Conservation (phyloP, 2,113 vertebrate species). For the Nipponia nippon region DNA sequence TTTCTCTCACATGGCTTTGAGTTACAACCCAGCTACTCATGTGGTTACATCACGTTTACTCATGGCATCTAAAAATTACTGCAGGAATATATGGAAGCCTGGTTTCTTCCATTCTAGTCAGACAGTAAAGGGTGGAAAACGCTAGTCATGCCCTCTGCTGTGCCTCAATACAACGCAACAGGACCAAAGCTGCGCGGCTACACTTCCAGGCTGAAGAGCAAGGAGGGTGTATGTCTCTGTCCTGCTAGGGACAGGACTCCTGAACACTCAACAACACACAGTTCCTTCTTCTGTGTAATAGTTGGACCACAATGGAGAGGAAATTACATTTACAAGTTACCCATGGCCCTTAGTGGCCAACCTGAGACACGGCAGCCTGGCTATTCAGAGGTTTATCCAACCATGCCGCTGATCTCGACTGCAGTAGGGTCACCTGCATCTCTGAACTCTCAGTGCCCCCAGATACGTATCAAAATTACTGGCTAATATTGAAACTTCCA, state of each 20-base stretch:
- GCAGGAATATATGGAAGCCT: not conserved
- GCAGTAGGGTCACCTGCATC: not conserved
- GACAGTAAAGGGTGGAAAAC: not conserved
- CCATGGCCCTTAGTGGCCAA: not conserved
- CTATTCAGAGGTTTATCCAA: not conserved
- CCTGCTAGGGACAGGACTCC: not conserved
- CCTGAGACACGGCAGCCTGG: not conserved
- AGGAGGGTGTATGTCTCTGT: not conserved
- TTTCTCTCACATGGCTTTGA: not conserved
- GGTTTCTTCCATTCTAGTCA: not conserved
- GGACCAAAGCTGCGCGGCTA: not conserved
- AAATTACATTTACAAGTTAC: not conserved
- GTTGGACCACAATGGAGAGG: not conserved
- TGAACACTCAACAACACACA: not conserved
- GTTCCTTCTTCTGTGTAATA: not conserved
- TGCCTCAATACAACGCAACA: accelerated
- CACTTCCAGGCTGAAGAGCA: not conserved
- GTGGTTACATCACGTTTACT: not conserved
- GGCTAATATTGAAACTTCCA: not conserved
- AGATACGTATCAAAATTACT: not conserved
- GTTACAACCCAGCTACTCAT: not conserved
- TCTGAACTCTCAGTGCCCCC: not conserved
- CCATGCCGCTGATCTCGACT: accelerated
- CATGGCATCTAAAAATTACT: not conserved
- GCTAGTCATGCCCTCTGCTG: accelerated